Evolutionary conservation across 2,797 vertebrate genomes (phyloP).

Genomic region (Botia almorhae): DNA sequence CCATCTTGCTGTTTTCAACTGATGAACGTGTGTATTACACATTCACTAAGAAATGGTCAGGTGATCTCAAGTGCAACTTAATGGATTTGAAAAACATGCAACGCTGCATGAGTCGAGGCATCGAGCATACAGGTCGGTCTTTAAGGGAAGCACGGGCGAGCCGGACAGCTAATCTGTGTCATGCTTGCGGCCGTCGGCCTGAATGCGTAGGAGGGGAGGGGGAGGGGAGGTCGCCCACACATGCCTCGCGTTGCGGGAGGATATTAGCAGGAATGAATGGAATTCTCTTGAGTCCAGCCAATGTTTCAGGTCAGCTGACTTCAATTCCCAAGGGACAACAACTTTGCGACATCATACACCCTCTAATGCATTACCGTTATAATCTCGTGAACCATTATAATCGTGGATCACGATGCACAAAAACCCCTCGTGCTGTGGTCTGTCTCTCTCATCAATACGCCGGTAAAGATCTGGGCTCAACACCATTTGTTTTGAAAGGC

Average conservation of each 20-base stretch:
- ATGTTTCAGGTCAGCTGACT: constrained; percentile 63
- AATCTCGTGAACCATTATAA: not conserved
- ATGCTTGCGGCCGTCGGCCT: constrained; percentile 55
- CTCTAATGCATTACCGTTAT: not conserved
- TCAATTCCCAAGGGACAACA: constrained; percentile 39
- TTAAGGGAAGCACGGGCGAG: constrained; percentile 42
- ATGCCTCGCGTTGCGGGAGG: constrained; percentile 62
- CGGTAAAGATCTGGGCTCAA: constrained; percentile 31
- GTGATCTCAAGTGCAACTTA: not conserved
- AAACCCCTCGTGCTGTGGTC: not conserved
- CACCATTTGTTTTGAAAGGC: constrained; percentile 54
- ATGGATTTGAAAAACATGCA: not conserved
- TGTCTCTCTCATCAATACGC: constrained; percentile 5
- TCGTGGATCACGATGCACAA: not conserved
- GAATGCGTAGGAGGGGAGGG: constrained; percentile 42
- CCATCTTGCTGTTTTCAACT: too few species aligned
- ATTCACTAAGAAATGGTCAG: not conserved
- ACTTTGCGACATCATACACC: constrained; percentile 24
- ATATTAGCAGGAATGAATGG: constrained; percentile 64
- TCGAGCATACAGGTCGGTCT: constrained; percentile 26
- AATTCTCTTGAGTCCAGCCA: constrained; percentile 63
- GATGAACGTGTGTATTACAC: not conserved
- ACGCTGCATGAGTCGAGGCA: not conserved
- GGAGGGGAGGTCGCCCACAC: constrained; percentile 58
- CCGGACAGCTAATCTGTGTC: constrained; percentile 63